Evolutionary conservation across 2,113 vertebrate species (phyloP).

Genomic region (Hystrix brachyura): DNA sequence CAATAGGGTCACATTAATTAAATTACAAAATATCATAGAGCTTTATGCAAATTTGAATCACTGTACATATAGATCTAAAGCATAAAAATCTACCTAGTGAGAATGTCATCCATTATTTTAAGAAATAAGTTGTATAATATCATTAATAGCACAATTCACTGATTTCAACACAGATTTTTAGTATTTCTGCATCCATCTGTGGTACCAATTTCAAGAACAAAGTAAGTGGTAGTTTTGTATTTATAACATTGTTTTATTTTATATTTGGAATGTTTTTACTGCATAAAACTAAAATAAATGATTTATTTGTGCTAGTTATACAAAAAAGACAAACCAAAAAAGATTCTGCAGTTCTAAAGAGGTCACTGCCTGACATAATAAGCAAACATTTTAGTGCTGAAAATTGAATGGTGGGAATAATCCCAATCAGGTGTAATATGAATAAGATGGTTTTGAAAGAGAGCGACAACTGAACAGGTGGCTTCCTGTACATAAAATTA

Average conservation of each 20-base stretch:
- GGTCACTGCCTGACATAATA: neutral
- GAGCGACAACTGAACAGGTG: rapidly evolving
- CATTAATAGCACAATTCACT: neutral
- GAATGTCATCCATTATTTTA: neutral
- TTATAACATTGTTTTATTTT: slow-evolving; percentile 20
- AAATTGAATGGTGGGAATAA: neutral
- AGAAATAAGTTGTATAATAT: neutral
- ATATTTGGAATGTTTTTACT: slow-evolving; percentile 2
- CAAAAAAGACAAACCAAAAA: neutral
- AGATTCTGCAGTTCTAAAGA: neutral
- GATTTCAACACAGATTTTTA: neutral
- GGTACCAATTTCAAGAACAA: neutral
- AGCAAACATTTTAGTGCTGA: neutral
- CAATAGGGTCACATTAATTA: neutral
- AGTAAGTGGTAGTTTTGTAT: neutral
- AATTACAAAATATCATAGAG: neutral
- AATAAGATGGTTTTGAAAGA: neutral
- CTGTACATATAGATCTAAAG: neutral
- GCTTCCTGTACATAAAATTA: neutral
- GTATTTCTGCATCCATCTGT: neutral
- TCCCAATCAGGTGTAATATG: neutral
- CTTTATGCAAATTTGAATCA: neutral
- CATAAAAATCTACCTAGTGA: neutral
- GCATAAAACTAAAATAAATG: neutral
- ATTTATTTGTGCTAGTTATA: slow-evolving; percentile 33